These are phyloP conservation scores for Prenolepis imparis DNA, from an alignment of 2,888 invertebrate genomes.

Conservation along the genomic window DNA sequence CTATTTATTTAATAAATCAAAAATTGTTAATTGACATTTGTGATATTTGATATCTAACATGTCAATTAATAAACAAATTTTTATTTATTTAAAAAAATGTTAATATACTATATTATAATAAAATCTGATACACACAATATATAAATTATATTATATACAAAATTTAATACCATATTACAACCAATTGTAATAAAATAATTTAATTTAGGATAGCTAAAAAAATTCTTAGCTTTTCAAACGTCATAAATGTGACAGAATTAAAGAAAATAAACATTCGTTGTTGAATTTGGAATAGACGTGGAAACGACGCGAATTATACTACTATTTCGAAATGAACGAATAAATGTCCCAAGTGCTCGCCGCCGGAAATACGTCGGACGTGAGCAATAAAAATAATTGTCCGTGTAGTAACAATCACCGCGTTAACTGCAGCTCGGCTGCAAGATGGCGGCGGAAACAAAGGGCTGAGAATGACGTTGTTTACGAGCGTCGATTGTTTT, in stretches of 20 bases:
- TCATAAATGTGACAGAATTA: not conserved
- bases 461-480: conserved; percentile 80
- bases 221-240: not conserved
- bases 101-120: not conserved
- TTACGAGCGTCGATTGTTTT: conserved; percentile 81
- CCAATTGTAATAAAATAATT: not conserved
- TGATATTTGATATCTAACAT: not conserved
- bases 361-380: conserved; percentile 34
- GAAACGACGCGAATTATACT: conserved; percentile 15
- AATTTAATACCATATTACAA: not conserved
- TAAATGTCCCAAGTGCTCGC: not conserved
- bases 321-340: conserved; percentile 11
- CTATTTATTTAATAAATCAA: not conserved
- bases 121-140: not conserved
- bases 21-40: not conserved
- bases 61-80: too few relatives aligned
- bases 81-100: too few relatives aligned
- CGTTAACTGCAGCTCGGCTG: conserved; percentile 49
- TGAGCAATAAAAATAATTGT: conserved; percentile 64
- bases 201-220: not conserved
- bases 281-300: not conserved
- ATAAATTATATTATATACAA: not conserved
- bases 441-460: conserved; percentile 77
- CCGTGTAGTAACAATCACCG: conserved; percentile 53
- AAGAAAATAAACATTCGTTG: conserved; percentile 25